phyloP scores from a whole-genome alignment of 2,888 invertebrate genomes.

The Electrophaes corylata region DNA sequence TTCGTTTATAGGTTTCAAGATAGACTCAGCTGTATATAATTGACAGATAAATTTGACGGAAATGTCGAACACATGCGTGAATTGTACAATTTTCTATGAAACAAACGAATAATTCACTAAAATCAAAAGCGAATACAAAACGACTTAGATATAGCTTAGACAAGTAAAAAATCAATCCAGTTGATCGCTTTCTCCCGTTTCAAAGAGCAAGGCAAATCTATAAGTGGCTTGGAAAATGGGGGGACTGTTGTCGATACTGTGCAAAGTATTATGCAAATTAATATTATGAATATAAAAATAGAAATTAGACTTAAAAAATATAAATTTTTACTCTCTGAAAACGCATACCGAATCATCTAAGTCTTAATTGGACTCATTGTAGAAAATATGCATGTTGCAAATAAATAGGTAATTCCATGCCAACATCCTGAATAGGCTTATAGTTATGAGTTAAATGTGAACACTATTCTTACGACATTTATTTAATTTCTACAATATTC shows the following conservation, averaged over 20 bases:
- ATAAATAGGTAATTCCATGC: constrained; percentile 6
- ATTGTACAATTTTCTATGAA: constrained; percentile 3
- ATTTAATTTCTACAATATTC: not conserved
- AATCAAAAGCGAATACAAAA: constrained; percentile 6
- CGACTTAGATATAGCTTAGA: not conserved
- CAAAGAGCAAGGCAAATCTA: not conserved
- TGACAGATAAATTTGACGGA: constrained; percentile 24
- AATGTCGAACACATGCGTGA: constrained; percentile 15
- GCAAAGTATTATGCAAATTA: constrained; percentile 34
- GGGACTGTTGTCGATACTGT: not conserved
- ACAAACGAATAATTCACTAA: not conserved
- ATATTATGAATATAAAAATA: constrained; percentile 35
- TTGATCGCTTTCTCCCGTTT: too few species aligned
- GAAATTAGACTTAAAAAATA: constrained; percentile 31
- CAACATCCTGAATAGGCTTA: constrained; percentile 3
- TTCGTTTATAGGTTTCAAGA: too few species aligned
- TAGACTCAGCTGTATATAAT: constrained; percentile 14
- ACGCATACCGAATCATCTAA: not conserved
- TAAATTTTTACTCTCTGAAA: constrained; percentile 15
- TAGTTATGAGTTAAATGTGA: not conserved
- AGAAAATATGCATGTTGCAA: constrained; percentile 32
- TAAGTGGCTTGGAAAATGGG: not conserved
- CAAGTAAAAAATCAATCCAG: constrained; percentile 17
- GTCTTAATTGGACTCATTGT: not conserved
- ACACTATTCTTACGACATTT: not conserved